Base-by-base conservation (phyloP, 2,888 invertebrate genomes). In the Torymus texanus region DNA sequence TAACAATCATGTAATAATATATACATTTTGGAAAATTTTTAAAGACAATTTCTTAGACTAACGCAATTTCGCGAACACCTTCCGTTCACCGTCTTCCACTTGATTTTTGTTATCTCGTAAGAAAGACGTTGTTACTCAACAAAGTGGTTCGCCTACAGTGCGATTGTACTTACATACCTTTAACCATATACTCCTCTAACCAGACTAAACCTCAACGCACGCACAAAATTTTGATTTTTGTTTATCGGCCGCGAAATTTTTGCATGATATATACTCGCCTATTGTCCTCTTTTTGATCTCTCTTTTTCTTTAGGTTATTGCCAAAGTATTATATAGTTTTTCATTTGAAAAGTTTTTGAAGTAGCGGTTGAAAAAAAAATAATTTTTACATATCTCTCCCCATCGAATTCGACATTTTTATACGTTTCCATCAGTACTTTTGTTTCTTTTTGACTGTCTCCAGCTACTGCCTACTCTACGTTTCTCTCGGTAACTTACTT, bases 271-370 rank as follows among this genome's bases (percentile, higher is more conserved):
- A 12, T 12, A 29, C 24, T 13, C 50, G 16, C 50, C 41, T 41
- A 8, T 41, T 41, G 1, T 41, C 8, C 41, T 41, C 5, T 41
- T 41, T 58, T 12, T 18, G 18, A 24, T 75, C 67, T 59, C 67
- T 75, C 67, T 67, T 75, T 67, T 75, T 75, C 75, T 67, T 75
- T 75, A 16, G 67, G 59, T 61, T 67, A 62, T 41, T 50, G 29
- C 10, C 50, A 16, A 66, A 21, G 41, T 51, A 5, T 24, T 1
- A 2, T 8, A n/a, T 11, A n/a, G 8, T 14, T n/a, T n/a, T n/a
- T 63, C 2, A n/a, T 63, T 50, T 63, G 16, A 14, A 50, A 21
- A 63, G n/a, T 63, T 68, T 56, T 56, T 56, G 11, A 18, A 51
- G 41, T 51, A 53, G 14, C 21, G 51, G 14, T 18, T 41, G 41